phyloP scores from a whole-genome alignment of 2,797 vertebrate genomes.

The Manis crassicaudata region DNA sequence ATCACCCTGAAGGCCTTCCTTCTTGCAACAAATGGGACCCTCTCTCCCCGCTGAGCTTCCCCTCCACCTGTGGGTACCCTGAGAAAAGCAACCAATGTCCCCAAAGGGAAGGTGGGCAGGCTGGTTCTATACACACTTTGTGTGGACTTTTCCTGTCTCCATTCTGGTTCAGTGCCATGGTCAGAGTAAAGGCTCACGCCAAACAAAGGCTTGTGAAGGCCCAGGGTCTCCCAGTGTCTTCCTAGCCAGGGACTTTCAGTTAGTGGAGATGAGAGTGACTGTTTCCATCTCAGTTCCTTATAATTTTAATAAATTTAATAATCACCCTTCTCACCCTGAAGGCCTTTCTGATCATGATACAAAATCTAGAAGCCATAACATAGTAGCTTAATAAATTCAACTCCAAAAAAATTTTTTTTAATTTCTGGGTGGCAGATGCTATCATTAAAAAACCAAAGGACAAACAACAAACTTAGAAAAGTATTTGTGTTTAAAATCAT shows the following conservation, averaged over 20 bases:
- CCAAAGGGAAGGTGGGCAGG: too few species aligned
- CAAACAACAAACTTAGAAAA: not conserved
- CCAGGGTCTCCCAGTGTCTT: not conserved
- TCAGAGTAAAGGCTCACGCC: not conserved
- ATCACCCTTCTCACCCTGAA: not conserved
- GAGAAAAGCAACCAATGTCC: not conserved
- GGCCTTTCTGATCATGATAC: not conserved
- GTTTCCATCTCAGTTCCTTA: not conserved
- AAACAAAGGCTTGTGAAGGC: not conserved
- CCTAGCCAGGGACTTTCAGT: not conserved
- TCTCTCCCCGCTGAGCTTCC: not conserved
- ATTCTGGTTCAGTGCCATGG: not conserved
- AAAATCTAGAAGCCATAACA: slow-evolving; percentile 9
- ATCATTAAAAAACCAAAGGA: not conserved
- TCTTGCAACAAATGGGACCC: rapidly evolving
- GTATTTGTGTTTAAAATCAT: not conserved
- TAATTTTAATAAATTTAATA: not conserved
- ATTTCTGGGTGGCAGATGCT: not conserved
- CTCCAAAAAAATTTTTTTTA: not conserved
- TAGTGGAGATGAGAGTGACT: not conserved
- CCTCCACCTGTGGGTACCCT: not conserved
- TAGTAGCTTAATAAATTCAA: not conserved
- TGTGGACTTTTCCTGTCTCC: not conserved
- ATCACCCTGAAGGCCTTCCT: not conserved
- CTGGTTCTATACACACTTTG: not conserved